phyloP scores from a whole-genome alignment of 2,888 invertebrate genomes.

The Perizoma flavofasciatum region DNA sequence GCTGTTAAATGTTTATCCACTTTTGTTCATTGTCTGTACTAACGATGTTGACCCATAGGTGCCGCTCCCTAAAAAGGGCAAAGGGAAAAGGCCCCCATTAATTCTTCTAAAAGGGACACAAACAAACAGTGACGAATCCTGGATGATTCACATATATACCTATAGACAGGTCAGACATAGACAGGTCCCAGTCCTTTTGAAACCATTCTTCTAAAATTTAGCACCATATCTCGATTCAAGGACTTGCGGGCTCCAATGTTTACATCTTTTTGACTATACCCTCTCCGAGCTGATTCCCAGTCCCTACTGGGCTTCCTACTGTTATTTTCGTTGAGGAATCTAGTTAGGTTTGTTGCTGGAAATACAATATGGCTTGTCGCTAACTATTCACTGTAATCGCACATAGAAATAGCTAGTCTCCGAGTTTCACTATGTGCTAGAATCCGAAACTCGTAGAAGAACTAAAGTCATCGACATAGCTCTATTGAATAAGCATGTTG shows the following conservation, averaged over 20 bases:
- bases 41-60: constrained; percentile 28
- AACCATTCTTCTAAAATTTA: constrained; percentile 12
- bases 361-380: too few relatives aligned
- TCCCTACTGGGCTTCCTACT: constrained; percentile 3
- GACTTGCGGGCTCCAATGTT: constrained; percentile 16
- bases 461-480: too few relatives aligned
- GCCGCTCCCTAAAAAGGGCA: constrained; percentile 22
- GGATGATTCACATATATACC: constrained; percentile 30
- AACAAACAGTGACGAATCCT: constrained; percentile 25
- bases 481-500: too few relatives aligned
- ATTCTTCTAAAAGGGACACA: constrained; percentile 25
- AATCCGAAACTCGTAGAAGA: too few relatives aligned
- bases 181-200: constrained; percentile 29
- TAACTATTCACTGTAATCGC: too few relatives aligned
- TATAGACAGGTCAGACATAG: constrained; percentile 32
- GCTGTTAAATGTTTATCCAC: not conserved
- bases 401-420: too few relatives aligned
- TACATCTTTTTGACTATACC: constrained; percentile 4
- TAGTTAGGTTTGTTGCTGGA: too few relatives aligned
- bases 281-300: constrained; percentile 8
- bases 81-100: constrained; percentile 21
- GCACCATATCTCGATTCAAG: constrained; percentile 11
- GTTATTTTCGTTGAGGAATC: constrained; percentile 5
- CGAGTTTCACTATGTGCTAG: too few relatives aligned
- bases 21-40: constrained; percentile 17